Evolutionary conservation across 1,140 invertebrate genomes (phyloP).

Genomic region (Achatina immaculata): DNA sequence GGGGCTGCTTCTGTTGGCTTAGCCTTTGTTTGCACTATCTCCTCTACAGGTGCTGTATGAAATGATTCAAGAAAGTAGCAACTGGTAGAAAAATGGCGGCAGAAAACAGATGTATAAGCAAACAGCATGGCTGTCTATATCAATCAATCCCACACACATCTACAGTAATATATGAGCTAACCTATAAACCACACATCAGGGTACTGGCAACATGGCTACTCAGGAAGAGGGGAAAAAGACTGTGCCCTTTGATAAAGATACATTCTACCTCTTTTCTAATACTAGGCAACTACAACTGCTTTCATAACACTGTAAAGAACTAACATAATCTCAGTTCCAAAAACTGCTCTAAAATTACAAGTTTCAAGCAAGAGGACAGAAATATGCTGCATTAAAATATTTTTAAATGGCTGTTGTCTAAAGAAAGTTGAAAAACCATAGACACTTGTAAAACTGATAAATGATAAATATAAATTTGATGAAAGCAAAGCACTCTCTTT

Average conservation of each 20-base stretch:
- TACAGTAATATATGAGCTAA: background rate
- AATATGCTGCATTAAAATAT: too few species aligned
- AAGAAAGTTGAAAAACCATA: too few species aligned
- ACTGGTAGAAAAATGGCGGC: background rate
- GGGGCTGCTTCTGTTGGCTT: conserved; percentile 38
- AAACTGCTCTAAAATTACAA: background rate
- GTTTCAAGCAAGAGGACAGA: too few species aligned
- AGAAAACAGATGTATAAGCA: background rate
- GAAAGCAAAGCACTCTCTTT: too few species aligned
- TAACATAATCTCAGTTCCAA: background rate
- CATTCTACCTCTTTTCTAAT: background rate
- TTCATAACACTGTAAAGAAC: background rate
- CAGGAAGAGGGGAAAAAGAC: too few species aligned
- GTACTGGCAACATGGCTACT: too few species aligned
- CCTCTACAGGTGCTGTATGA: conserved; percentile 26
- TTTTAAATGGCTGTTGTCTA: too few species aligned
- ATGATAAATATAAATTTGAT: too few species aligned
- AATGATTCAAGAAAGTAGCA: background rate
- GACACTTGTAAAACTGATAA: too few species aligned
- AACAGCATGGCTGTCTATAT: background rate
- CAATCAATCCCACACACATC: background rate
- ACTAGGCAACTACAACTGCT: background rate
- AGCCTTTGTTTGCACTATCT: conserved; percentile 26
- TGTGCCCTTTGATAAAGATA: too few species aligned
- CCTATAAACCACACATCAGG: background rate